Base-by-base conservation (phyloP, 2,797 vertebrate genomes). In the Echeneis naucrates region DNA sequence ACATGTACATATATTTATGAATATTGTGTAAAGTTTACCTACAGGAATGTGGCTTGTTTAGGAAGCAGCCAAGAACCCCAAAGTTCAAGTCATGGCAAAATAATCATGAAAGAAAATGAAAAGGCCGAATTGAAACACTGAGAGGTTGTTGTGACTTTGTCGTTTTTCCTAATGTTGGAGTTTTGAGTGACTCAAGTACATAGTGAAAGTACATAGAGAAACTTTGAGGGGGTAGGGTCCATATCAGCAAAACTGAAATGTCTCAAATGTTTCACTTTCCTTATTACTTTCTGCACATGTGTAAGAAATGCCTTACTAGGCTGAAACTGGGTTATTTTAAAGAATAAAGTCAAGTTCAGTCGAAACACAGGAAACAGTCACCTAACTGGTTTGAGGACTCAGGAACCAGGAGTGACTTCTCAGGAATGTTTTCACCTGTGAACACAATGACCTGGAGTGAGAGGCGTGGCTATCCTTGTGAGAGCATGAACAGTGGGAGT, bases 341-440 rank as follows among this genome's bases (percentile, higher is more conserved):
- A 47, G 16, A 42, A 33, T 62, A 5, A 44, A 42, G 47, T 63
- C 26, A 42, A 21, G 55, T 55, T 60, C 19, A 55, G 0, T 3
- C 0, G 26, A 42, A 19, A 23, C 40, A 9, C 12, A 48, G 27
- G 12, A 26, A 75, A 26, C 19, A 1, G 53, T 48, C 26, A 13
- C 66, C 68, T 1, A 84, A 89, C 88, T 53, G 67, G 85, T 91
- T 83, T 72, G 12, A 58, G 26, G 2, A 11, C 51, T 1, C 10
- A 21, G 24, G 63, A 57, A 52, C 14, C 44, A 66, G 54, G 57
- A 75, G 50, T 21, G 45, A 77, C 66, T 84, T 76, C 19, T 51
- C 11, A 72, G 63, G 79, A 87, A 84, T 85, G n/a, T 24, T 71
- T 62, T 88, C 75, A 90, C 82, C 84, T 90, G 79, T 78, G 57